Conservation (phyloP, 2,113 vertebrate genomes). For the Azemiops feae region DNA sequence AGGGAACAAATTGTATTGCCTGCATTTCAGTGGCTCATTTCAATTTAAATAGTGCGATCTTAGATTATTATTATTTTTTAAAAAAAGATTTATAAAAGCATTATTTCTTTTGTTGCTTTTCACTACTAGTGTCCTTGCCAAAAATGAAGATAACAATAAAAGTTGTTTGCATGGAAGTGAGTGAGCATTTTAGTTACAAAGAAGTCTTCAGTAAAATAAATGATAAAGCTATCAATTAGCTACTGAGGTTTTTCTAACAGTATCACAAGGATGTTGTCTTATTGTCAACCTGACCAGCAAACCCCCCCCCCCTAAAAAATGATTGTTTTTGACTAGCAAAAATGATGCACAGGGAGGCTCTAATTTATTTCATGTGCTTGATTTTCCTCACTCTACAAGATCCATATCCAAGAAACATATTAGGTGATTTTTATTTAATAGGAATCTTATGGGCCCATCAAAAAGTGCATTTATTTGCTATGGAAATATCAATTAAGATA, state of each 20-base stretch:
- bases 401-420: constrained; percentile 40
- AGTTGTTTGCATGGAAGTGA: background rate
- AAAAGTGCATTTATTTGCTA: constrained; percentile 64
- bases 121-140: background rate
- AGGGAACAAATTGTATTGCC: background rate
- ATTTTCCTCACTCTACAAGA: background rate
- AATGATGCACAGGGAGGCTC: background rate
- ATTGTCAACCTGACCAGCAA: background rate
- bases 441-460: constrained; percentile 58
- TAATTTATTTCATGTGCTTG: background rate
- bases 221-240: background rate
- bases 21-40: background rate
- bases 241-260: background rate
- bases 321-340: background rate
- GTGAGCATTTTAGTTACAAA: background rate
- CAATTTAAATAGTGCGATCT: background rate
- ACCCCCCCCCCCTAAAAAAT: too few relatives aligned
- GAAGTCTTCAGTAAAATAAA: background rate
- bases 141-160: background rate
- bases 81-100: background rate
- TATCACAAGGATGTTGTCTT: background rate
- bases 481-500: constrained; percentile 72
- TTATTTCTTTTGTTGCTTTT: background rate
- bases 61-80: background rate
- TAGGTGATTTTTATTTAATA: constrained; percentile 55